Evolutionary conservation across 2,888 invertebrate genomes (phyloP).

Genomic region (Sphinx pinastri): DNA sequence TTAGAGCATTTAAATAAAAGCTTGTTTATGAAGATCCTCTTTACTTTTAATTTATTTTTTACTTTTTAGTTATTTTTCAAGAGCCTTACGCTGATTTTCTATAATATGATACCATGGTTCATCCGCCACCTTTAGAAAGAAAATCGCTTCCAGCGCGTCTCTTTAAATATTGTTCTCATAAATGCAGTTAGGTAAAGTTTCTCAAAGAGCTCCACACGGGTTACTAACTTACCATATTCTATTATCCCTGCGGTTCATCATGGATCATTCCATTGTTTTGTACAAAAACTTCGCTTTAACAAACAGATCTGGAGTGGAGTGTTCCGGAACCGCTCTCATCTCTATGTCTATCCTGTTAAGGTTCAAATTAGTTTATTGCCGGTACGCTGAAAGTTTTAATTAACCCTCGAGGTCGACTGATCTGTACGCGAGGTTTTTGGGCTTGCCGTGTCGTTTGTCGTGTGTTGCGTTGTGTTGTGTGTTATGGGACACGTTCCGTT

Average conservation of each 20-base stretch:
- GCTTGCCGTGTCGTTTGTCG: conserved; percentile 7
- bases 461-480: conserved; percentile 19
- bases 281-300: conserved; percentile 17
- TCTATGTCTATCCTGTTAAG: neutral
- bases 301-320: conserved; percentile 13
- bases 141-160: too few relatives aligned
- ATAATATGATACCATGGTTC: too few relatives aligned
- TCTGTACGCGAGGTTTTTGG: conserved; percentile 24
- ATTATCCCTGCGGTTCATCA: conserved; percentile 12
- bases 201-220: neutral
- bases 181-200: neutral
- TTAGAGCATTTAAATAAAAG: too few relatives aligned
- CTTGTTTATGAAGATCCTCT: too few relatives aligned
- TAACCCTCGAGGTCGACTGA: conserved; percentile 36
- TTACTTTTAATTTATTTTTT: too few relatives aligned
- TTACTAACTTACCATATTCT: neutral
- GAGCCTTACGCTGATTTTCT: too few relatives aligned
- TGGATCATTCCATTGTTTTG: conserved; percentile 16
- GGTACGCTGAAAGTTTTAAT: conserved; percentile 40
- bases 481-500: conserved; percentile 4
- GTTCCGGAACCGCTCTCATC: neutral
- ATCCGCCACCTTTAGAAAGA: too few relatives aligned
- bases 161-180: too few relatives aligned
- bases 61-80: too few relatives aligned
- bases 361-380: neutral